These are phyloP conservation scores for Chionis minor DNA, from an alignment of 2,113 vertebrate genomes.

Conservation along the genomic window DNA sequence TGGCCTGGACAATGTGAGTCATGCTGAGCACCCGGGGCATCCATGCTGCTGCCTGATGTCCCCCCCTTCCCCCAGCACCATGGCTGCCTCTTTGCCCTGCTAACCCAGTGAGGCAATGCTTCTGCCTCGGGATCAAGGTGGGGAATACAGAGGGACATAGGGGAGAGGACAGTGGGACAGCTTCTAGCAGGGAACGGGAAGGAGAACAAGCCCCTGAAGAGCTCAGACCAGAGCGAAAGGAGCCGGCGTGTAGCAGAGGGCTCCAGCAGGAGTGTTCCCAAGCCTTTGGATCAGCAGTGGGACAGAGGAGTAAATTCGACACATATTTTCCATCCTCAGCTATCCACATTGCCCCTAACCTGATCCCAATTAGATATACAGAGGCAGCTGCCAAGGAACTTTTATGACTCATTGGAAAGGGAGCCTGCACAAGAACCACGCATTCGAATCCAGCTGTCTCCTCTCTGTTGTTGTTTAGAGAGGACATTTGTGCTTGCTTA, in stretches of 20 bases:
- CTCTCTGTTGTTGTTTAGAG: background rate
- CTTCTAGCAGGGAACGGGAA: background rate
- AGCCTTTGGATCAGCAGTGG: background rate
- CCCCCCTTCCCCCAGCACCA: background rate
- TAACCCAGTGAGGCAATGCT: background rate
- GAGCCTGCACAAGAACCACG: background rate
- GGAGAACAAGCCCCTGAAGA: background rate
- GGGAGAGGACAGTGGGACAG: background rate
- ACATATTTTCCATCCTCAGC: slow-evolving; percentile 62
- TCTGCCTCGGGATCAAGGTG: background rate
- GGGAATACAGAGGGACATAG: background rate
- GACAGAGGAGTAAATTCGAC: slow-evolving; percentile 50
- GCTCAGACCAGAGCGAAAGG: background rate
- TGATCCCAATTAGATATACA: slow-evolving; percentile 66
- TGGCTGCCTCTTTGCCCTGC: background rate
- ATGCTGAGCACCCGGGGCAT: background rate
- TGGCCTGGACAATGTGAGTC: background rate
- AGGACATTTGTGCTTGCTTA: slow-evolving; percentile 32
- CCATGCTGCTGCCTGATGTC: background rate
- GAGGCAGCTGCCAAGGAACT: slow-evolving; percentile 39
- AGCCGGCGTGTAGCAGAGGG: background rate
- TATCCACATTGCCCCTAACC: slow-evolving; percentile 54
- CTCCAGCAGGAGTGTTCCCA: background rate
- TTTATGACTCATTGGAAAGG: slow-evolving; percentile 67
- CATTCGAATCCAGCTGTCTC: slow-evolving; percentile 31